Evolutionary conservation across 1,140 invertebrate genomes (phyloP).

Genomic region (Ceratina japonica): DNA sequence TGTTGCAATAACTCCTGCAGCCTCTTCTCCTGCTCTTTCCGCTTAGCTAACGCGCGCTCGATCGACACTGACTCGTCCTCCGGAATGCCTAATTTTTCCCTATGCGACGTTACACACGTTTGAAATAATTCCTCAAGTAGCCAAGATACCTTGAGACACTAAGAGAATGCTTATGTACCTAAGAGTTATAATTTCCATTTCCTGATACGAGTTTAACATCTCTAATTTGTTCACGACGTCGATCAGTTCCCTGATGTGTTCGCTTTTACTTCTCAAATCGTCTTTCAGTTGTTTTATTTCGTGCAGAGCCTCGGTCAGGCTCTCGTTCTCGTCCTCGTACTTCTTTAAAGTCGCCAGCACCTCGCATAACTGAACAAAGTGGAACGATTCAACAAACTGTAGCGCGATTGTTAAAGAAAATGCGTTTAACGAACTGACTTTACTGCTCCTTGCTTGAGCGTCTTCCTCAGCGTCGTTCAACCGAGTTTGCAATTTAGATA

Average conservation of each 20-base stretch:
- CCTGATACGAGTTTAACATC: conserved; percentile 81
- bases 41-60: conserved; percentile 78
- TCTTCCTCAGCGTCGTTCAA: conserved; percentile 80
- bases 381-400: too few species aligned
- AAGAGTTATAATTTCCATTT: conserved; percentile 82
- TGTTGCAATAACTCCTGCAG: conserved; percentile 80
- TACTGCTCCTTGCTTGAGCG: conserved; percentile 73
- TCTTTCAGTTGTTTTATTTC: conserved; percentile 84
- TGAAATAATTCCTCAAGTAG: background rate
- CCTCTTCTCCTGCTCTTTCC: conserved; percentile 80
- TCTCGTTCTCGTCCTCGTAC: conserved; percentile 84
- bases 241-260: conserved; percentile 83
- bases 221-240: conserved; percentile 84
- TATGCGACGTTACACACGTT: conserved; percentile 48
- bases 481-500: conserved; percentile 69
- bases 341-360: conserved; percentile 80
- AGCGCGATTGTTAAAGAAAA: background rate
- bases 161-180: conserved; percentile 64
- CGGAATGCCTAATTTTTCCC: conserved; percentile 83
- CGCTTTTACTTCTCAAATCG: conserved; percentile 81
- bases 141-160: too few species aligned
- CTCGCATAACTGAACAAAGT: conserved; percentile 76
- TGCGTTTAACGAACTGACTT: conserved; percentile 36
- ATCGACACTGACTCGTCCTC: conserved; percentile 80
- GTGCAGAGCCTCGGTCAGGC: conserved; percentile 82